These are phyloP conservation scores for Pararge aegeria DNA, from an alignment of 1,140 invertebrate genomes.

Conservation along the genomic window DNA sequence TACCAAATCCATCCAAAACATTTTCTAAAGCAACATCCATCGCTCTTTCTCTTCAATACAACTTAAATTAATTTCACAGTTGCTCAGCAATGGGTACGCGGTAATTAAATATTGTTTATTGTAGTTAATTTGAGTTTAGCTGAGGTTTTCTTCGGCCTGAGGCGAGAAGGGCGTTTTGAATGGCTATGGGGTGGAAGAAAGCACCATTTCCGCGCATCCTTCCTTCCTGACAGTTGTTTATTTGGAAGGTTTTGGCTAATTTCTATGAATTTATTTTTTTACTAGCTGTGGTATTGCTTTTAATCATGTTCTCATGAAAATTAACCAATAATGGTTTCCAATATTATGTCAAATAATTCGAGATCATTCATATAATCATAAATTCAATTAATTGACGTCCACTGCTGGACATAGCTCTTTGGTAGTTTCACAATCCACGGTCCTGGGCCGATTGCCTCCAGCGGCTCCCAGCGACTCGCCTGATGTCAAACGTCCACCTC, in stretches of 20 bases:
- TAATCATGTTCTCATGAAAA: no score
- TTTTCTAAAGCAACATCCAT: slow-evolving; percentile 6
- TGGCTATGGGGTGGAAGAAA: slow-evolving; percentile 26
- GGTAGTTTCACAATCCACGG: no score
- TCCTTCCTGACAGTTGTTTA: slow-evolving; percentile 13
- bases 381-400: no score
- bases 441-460: no score
- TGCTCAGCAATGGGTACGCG: slow-evolving; percentile 11
- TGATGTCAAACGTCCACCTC: no score
- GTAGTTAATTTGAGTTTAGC: neutral
- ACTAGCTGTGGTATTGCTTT: neutral
- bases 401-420: no score
- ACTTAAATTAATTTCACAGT: no score
- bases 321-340: no score
- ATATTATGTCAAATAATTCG: no score
- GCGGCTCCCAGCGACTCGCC: no score
- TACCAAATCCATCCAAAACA: slow-evolving; percentile 17
- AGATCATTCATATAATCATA: no score
- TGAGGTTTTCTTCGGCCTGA: slow-evolving; percentile 19
- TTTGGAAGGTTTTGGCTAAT: slow-evolving; percentile 24
- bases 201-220: slow-evolving; percentile 26
- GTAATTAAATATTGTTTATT: neutral
- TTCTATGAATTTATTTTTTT: slow-evolving; percentile 15
- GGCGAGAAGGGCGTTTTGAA: slow-evolving; percentile 33
- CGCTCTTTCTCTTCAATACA: neutral